Evolutionary conservation across 2,113 vertebrate species (phyloP).

Genomic region (Thryonomys swinderianus): DNA sequence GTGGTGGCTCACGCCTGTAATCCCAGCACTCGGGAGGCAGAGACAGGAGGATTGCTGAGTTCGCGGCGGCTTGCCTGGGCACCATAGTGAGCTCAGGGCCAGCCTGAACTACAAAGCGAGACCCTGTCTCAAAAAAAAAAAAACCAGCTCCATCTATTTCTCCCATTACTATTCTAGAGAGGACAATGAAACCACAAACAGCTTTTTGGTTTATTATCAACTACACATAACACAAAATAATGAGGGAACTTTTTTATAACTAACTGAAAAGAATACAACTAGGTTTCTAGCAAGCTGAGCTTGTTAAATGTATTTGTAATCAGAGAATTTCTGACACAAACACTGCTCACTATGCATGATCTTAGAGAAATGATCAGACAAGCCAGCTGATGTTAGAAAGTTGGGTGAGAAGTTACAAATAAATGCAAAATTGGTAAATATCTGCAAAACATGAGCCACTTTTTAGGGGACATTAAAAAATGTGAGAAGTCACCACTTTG

Average conservation of each 20-base stretch:
- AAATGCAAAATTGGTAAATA: conserved; percentile 54
- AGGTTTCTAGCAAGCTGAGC: conserved; percentile 55
- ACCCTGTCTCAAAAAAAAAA: no score
- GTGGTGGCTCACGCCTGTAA: no score
- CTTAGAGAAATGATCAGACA: conserved; percentile 38
- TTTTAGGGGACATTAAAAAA: conserved; percentile 56
- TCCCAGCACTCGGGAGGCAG: no score
- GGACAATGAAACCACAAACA: conserved; percentile 45
- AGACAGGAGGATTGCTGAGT: no score
- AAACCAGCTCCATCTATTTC: conserved; percentile 62
- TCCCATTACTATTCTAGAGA: conserved; percentile 26
- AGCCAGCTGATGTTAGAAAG: conserved; percentile 39
- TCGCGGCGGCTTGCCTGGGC: no score
- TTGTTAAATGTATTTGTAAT: conserved; percentile 59
- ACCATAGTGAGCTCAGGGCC: no score
- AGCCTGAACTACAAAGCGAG: no score
- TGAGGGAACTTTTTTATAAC: conserved; percentile 34
- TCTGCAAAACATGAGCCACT: conserved; percentile 59
- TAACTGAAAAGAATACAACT: conserved; percentile 54
- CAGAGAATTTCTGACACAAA: conserved; percentile 62
- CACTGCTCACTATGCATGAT: conserved; percentile 64
- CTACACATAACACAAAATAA: conserved; percentile 46
- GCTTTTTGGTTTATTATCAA: conserved; percentile 66
- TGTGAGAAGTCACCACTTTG: conserved; percentile 52
- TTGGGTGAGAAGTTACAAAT: not conserved